Conservation (phyloP, 2,888 invertebrate species). For the Microdon myrmicae region DNA sequence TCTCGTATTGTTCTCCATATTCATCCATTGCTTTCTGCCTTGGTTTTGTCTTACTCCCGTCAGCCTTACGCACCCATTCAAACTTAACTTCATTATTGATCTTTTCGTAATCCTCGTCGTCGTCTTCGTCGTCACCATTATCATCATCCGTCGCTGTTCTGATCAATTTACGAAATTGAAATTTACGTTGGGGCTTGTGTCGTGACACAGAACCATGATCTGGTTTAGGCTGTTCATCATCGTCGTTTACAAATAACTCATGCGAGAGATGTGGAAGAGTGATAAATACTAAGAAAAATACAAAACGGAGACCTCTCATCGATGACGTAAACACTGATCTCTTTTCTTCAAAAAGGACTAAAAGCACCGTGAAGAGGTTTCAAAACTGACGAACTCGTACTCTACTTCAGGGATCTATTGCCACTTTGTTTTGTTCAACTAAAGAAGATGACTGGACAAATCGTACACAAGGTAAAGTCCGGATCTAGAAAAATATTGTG, state of each 20-base stretch:
- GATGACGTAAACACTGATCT: constrained; percentile 51
- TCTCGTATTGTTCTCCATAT: constrained; percentile 40
- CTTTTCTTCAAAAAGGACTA: no score
- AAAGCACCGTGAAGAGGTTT: not conserved
- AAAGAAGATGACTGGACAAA: constrained; percentile 32
- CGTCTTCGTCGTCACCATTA: constrained; percentile 52
- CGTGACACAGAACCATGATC: no score
- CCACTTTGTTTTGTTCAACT: constrained; percentile 5
- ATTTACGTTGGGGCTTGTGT: constrained; percentile 50
- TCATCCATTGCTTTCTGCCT: constrained; percentile 37
- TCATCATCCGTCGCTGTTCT: constrained; percentile 56
- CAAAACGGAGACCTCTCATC: constrained; percentile 33
- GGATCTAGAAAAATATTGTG: constrained; percentile 21
- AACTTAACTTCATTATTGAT: constrained; percentile 55
- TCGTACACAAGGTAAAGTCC: constrained; percentile 30
- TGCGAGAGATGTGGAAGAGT: constrained; percentile 54
- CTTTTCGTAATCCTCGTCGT: constrained; percentile 53
- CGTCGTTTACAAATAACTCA: constrained; percentile 54
- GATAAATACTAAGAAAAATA: constrained; percentile 53
- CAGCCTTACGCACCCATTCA: constrained; percentile 54
- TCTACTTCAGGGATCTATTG: no score
- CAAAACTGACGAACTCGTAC: no score
- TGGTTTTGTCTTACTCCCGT: constrained; percentile 12
- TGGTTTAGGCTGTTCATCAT: constrained; percentile 20
- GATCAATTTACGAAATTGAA: constrained; percentile 62